Evolutionary conservation across 35 echinoderm and acorn worm genomes (phyloP), one percentile per base, ranked within the genome.

Genomic region (Amphiura filiformis): DNA sequence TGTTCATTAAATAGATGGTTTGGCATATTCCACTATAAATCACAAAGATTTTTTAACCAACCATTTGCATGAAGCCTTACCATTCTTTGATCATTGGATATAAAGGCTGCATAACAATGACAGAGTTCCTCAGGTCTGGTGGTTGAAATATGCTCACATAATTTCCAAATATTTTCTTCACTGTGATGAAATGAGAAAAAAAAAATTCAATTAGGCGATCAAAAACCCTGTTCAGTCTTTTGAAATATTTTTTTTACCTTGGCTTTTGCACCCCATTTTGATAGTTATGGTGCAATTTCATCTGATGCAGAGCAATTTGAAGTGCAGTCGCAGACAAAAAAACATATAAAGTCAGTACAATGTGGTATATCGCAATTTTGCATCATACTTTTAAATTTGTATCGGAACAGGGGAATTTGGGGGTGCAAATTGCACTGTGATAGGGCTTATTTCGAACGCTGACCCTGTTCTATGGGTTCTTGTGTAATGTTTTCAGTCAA

Each of bases 141-240:
- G 4, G 38, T 35, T 57, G 86, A 40, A 56, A 89, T 32, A 86
- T 57, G 52, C 32, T 94, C 82, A 38, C 81, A 85, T 33, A 94
- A 34, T 65, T 94, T 94, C 92, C 92, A 94, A 9, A 90, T 44
- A 81, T 94, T 94, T 44, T 94, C 92, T 75, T 94, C 92, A 82
- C 92, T 94, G 82, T 4, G 76, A 78, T 40, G 61, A 36, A 1
- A 78, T 78, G 31, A 37, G 76, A 77, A 38, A 49, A 31, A 42
- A 5, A 76, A 35, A 14, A 0, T 2, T 65, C 9, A 38, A 1
- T 65, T 28, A 1, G 20, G 2, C 36, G 20, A 0, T 3, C 26
- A 78, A 78, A 3, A 34, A 32, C 18, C 0, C 34, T 32, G 34
- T 78, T 20, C 1, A 1, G 13, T 31, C 20, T 78, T 18, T 34